Evolutionary conservation across 1,140 invertebrate species (phyloP).

Genomic region (Chymomyza costata): DNA sequence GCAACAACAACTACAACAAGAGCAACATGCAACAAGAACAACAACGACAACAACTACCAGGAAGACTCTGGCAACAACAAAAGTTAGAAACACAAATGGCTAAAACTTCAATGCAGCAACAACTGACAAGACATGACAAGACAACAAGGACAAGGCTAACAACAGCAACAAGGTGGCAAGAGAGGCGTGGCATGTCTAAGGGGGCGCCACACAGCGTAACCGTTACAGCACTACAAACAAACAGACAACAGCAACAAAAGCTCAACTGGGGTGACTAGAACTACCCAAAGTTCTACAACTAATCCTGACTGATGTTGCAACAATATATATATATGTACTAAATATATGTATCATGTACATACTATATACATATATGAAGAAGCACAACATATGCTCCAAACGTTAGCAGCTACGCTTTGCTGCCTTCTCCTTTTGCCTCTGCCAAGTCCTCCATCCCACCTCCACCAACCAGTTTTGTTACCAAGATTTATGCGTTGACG

Average conservation of each 20-base stretch:
- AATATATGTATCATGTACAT: background rate
- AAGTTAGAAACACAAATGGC: no score
- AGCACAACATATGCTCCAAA: conserved; percentile 60
- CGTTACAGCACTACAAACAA: conserved; percentile 68
- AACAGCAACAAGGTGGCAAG: conserved; percentile 13
- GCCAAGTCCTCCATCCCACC: background rate
- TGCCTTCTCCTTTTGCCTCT: conserved; percentile 25
- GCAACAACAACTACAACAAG: conserved; percentile 29
- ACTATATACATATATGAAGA: no score
- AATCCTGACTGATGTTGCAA: conserved; percentile 71
- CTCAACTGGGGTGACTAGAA: conserved; percentile 31
- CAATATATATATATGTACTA: conserved; percentile 64
- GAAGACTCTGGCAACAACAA: conserved; percentile 13
- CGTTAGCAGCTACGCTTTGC: conserved; percentile 63
- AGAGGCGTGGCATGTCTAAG: conserved; percentile 47
- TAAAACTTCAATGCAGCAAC: no score
- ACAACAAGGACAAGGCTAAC: conserved; percentile 63
- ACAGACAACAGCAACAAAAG: conserved; percentile 41
- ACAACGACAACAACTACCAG: conserved; percentile 10
- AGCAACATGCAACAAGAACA: conserved; percentile 28
- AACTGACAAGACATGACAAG: conserved; percentile 27
- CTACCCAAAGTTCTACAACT: conserved; percentile 66
- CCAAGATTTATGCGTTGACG: conserved; percentile 63
- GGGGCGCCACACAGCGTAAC: conserved; percentile 66
- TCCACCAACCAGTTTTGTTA: conserved; percentile 46